Base-by-base conservation (phyloP, 2,888 invertebrate species). In the Netelia melanura region DNA sequence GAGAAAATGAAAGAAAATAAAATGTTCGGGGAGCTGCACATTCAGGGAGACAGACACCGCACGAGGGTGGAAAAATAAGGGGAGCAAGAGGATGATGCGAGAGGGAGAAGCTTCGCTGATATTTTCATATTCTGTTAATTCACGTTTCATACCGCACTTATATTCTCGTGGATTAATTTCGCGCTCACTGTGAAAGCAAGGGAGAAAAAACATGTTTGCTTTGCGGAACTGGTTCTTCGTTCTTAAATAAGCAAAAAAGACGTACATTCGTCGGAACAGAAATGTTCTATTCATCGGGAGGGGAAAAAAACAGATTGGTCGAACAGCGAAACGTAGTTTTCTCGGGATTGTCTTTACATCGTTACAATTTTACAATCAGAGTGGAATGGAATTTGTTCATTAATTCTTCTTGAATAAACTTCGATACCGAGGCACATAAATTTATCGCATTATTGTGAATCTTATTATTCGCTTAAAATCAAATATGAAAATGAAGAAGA, bases 111-210 rank as follows among this genome's bases (percentile, higher is more conserved):
- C 30, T 30, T 10, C 44, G 48, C 70, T 44, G 76, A 71, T 11
- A 25, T 64, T 65, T 56, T 76, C 25, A 54, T 56, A 52, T 71
- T 70, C 30, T 54, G n/a, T 82, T 65, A 44, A 70, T 64, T n/a
- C 68, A 70, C 21, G 70, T 64, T 44, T 56, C 48, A 56, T 58
- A 38, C 11, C 70, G 21, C 58, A 71, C 38, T 64, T 65, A 43
- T 38, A 44, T 48, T 21, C n/a, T 58, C 64, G n/a, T 21, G 21
- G 71, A 58, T 65, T 71, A 56, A 65, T 71, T 44, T 58, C 9
- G 17, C 44, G n/a, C 58, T 30, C 54, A 82, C 58, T 8, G 48
- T 23, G n/a, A 11, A 17, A 25, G 14, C 9, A 10, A 10, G 25
- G 10, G 25, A 65, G 25, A 30, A 9, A n/a, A 54, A 30, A 30